phyloP scores from a whole-genome alignment of 1,140 invertebrate genomes.

The Steinernema feltiae region DNA sequence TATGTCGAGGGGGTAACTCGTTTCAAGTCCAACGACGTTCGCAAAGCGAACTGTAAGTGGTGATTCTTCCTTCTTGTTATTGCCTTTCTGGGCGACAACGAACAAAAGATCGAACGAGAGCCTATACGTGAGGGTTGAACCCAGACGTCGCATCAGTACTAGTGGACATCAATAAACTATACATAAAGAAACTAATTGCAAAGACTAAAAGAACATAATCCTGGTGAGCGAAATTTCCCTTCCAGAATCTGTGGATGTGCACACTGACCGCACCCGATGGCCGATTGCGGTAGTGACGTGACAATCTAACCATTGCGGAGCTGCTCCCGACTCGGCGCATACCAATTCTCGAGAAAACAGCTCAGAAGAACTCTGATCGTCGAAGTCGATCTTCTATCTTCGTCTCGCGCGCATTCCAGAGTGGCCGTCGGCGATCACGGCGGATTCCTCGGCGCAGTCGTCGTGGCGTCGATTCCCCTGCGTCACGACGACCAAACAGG shows the following conservation, averaged over 20 bases:
- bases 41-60: neutral
- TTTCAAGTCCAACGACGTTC: neutral
- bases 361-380: neutral
- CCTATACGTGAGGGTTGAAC: no score
- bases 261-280: no score
- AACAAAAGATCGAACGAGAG: neutral
- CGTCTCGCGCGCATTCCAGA: neutral
- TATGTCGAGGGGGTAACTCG: neutral
- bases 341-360: no score
- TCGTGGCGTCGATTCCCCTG: neutral
- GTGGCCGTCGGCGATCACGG: no score
- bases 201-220: neutral
- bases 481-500: neutral
- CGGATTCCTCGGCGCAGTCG: neutral
- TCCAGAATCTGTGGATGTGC: no score
- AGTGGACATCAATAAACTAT: neutral
- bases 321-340: neutral
- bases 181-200: slow-evolving; percentile 7
- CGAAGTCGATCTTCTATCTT: neutral
- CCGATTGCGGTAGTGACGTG: no score
- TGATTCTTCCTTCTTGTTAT: neutral
- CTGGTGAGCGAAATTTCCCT: no score
- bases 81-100: neutral
- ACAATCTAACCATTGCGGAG: neutral
- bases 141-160: neutral